Base-by-base conservation (phyloP, 2,113 vertebrate species). In the Colistium nudipinnis region DNA sequence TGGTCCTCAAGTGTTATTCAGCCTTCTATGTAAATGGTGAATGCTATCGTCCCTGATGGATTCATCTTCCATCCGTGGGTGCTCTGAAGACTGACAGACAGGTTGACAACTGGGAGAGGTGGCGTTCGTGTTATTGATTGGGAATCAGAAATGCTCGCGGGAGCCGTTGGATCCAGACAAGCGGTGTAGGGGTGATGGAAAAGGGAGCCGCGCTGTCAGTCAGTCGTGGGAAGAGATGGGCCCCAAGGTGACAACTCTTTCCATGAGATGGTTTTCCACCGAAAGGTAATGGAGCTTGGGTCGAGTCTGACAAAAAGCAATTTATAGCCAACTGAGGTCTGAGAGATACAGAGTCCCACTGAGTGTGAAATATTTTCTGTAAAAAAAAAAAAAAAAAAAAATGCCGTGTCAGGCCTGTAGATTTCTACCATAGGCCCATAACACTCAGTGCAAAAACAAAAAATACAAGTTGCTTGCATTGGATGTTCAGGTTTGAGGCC, bases 181-280 rank as follows among this genome's bases (percentile, higher is more conserved):
- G 81, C 68, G 49, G 38, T 60, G 52, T 30, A 56, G 57, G 31
- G 41, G 59, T 41, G 80, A 83, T 62, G 36, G 64, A 78, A 67
- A 74, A 62, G 22, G 62, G 47, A 76, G 64, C 76, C 75, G 69
- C 4, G 72, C 76, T 88, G 89, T 89, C 90, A 90, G 82, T 90
- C 88, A 89, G 71, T 78, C 56, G 48, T 33, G 67, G 84, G 82
- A 82, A 74, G 55, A 81, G 76, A 90, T 84, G 69, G 43, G 78
- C 89, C 86, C 85, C 78, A 76, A 87, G 86, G 87, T 93, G 90
- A 93, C 87, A 90, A 87, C 85, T 90, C 80, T 87, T 88, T 87
- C 83, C 81, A 78, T 54, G 84, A 86, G 88, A 91, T 87, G 79
- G 75, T 86, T 92, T 92, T 90, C 82, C 67, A 76, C 70, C 1